phyloP scores from a whole-genome alignment of 2,888 invertebrate genomes.

The Agrotis puta region DNA sequence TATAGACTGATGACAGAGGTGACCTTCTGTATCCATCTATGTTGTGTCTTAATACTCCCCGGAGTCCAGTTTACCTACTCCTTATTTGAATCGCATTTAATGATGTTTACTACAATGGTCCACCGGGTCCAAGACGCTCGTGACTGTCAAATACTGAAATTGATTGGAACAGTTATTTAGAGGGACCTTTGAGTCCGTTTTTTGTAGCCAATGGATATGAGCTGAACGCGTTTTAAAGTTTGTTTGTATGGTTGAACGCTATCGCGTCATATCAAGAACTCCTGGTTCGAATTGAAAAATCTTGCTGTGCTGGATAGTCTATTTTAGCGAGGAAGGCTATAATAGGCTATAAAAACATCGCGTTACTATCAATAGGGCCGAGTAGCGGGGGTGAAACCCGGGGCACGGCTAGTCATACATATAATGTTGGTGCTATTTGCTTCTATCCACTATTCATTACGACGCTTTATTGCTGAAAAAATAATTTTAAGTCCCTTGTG shows the following conservation, averaged over 20 bases:
- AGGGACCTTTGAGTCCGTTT: not conserved
- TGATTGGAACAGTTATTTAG: conserved; percentile 49
- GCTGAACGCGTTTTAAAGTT: not conserved
- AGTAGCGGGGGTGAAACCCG: no score
- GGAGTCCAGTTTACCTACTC: conserved; percentile 56
- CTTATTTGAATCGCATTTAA: conserved; percentile 75
- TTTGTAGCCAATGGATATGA: conserved; percentile 4
- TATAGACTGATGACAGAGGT: not conserved
- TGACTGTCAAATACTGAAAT: conserved; percentile 62
- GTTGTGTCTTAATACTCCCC: conserved; percentile 45
- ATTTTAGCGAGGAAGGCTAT: no score
- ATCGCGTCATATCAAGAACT: no score
- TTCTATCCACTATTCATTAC: no score
- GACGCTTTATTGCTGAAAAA: no score
- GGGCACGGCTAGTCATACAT: no score
- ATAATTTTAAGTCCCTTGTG: no score
- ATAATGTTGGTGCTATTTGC: no score
- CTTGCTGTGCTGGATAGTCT: no score
- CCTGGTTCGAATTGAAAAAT: no score
- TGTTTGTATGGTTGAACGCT: not conserved
- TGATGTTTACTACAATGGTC: conserved; percentile 72
- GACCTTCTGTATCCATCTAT: conserved; percentile 16
- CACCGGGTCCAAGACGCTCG: conserved; percentile 39
- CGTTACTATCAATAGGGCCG: no score
- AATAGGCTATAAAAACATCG: no score